phyloP scores from a whole-genome alignment of 1,140 invertebrate genomes.

The Harpegnathos saltator region DNA sequence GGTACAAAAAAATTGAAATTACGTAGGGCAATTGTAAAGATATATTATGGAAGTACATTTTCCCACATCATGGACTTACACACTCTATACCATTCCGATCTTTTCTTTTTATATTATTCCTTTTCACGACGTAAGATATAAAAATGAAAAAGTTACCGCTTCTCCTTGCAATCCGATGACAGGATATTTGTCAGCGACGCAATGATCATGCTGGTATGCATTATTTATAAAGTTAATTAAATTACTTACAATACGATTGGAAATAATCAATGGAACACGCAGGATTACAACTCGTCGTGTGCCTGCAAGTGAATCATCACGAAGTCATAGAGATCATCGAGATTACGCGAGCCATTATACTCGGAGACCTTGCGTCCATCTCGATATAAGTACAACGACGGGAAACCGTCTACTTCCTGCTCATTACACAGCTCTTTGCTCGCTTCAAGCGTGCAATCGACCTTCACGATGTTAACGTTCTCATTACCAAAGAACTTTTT shows the following conservation, averaged over 20 bases:
- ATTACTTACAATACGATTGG: conserved; percentile 21
- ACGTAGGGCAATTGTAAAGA: conserved; percentile 18
- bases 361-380: conserved; percentile 89
- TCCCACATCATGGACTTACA: not conserved
- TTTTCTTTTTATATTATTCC: not conserved
- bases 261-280: conserved; percentile 12
- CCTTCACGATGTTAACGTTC: conserved; percentile 89
- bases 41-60: conserved; percentile 46
- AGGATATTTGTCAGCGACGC: not conserved
- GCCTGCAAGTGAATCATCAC: conserved; percentile 86
- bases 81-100: not conserved
- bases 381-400: conserved; percentile 89
- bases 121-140: conserved; percentile 28
- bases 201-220: not conserved
- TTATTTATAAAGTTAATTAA: conserved; percentile 7
- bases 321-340: conserved; percentile 90
- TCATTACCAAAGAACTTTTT: conserved; percentile 87
- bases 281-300: conserved; percentile 87
- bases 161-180: not conserved
- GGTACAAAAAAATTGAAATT: not conserved
- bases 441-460: conserved; percentile 89
- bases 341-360: conserved; percentile 89
- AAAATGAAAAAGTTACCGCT: conserved; percentile 44
- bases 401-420: conserved; percentile 90
- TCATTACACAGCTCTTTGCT: conserved; percentile 89